Conservation (phyloP, 2,113 vertebrate genomes). For the Albula goreensis region DNA sequence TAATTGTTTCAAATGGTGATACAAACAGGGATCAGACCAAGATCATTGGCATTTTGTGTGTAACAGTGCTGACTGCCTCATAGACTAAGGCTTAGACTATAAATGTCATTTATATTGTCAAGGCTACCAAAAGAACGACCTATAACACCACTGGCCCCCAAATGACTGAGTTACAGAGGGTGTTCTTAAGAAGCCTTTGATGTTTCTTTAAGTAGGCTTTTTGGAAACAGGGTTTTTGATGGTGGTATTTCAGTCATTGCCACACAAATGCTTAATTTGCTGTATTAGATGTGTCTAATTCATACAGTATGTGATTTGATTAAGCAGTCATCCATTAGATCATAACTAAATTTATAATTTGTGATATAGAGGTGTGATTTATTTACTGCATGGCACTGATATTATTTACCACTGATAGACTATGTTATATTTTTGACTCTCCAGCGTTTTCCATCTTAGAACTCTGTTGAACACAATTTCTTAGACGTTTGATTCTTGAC, state of each 20-base stretch:
- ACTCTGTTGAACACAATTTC: conserved; percentile 14
- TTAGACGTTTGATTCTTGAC: conserved; percentile 50
- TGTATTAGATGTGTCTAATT: background rate
- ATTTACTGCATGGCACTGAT: background rate
- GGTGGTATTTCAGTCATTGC: background rate
- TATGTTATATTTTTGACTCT: background rate
- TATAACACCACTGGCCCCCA: background rate
- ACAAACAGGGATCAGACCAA: background rate
- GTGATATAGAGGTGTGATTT: background rate
- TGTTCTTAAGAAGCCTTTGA: background rate
- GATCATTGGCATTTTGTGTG: background rate
- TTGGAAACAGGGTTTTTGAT: background rate
- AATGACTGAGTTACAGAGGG: background rate
- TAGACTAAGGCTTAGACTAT: background rate
- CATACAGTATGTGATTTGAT: background rate
- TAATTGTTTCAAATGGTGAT: background rate
- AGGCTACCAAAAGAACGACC: background rate
- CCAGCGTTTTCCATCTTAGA: background rate
- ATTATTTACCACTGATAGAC: background rate
- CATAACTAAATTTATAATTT: background rate
- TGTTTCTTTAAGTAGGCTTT: background rate
- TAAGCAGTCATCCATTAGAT: background rate
- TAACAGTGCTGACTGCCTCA: background rate
- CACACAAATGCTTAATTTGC: background rate
- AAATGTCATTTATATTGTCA: background rate